Percentiles rank a stretch among this genome's conserved stretches.
Evolutionary conservation across 2,797 vertebrate genomes (phyloP).

Genomic region (Manis crassicaudata): DNA sequence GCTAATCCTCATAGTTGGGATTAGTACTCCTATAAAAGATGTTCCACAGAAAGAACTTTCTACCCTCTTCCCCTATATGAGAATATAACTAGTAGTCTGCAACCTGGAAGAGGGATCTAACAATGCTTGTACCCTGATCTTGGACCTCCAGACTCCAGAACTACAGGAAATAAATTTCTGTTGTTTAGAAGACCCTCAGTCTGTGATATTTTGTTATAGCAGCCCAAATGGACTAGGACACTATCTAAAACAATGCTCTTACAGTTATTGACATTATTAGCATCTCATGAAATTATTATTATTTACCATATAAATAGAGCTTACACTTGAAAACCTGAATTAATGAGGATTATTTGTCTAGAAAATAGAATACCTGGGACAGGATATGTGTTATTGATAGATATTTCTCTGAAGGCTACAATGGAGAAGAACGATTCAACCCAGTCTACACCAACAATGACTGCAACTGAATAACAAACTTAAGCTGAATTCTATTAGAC

Average conservation of each 20-base stretch:
- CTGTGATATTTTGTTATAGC: not conserved
- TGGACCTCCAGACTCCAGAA: not conserved
- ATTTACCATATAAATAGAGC: not conserved
- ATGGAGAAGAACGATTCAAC: not conserved
- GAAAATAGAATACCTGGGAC: not conserved
- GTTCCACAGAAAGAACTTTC: not conserved
- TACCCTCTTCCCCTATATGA: not conserved
- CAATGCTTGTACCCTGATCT: not conserved
- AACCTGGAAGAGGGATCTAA: not conserved
- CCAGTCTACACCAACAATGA: not conserved
- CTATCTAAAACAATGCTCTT: not conserved
- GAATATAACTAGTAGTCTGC: not conserved
- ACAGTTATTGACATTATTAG: not conserved
- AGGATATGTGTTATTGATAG: not conserved
- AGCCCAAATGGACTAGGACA: not conserved
- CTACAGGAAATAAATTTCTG: not conserved
- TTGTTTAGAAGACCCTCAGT: not conserved
- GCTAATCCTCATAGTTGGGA: not conserved
- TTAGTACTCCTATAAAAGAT: not conserved
- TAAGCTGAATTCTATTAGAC: not conserved
- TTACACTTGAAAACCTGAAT: slow-evolving; percentile 10
- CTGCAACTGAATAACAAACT: not conserved
- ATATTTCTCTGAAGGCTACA: not conserved
- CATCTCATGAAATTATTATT: not conserved
- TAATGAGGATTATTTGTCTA: not conserved